Evolutionary conservation across 2,888 invertebrate genomes (phyloP).

Genomic region (Melanostoma scalare): DNA sequence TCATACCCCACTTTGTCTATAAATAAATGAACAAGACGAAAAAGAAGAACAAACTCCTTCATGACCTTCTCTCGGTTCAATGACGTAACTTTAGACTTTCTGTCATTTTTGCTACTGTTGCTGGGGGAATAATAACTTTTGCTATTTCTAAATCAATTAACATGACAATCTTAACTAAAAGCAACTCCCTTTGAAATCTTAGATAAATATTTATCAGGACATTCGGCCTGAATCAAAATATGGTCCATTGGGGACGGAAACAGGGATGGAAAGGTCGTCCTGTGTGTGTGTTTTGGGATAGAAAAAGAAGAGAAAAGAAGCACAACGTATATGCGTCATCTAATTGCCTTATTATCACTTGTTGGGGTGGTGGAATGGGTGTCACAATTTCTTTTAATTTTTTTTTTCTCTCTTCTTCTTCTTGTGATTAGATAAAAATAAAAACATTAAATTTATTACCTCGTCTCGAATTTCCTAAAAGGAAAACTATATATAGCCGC

Average conservation of each 20-base stretch:
- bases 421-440: background rate
- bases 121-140: too few relatives aligned
- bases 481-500: conserved; percentile 32
- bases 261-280: too few relatives aligned
- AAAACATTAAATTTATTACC: conserved; percentile 54
- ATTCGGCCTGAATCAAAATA: conserved; percentile 2
- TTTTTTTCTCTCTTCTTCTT: background rate
- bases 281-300: background rate
- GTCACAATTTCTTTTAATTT: conserved; percentile 30
- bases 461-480: conserved; percentile 50
- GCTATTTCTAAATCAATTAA: conserved; percentile 36
- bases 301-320: background rate
- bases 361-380: conserved; percentile 15
- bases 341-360: conserved; percentile 59
- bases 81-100: too few relatives aligned
- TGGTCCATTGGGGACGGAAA: conserved; percentile 2
- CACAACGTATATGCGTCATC: conserved; percentile 41
- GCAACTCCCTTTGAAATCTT: conserved; percentile 15
- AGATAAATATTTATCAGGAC: conserved; percentile 36
- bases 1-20: too few relatives aligned
- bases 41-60: too few relatives aligned
- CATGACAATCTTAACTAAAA: conserved; percentile 2
- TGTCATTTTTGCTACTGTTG: too few relatives aligned
- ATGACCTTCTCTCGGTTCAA: too few relatives aligned
- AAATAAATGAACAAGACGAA: too few relatives aligned